Evolutionary conservation across 1,140 invertebrate genomes (phyloP), one percentile per base, ranked within the genome.

Genomic region (Muscidifurax raptorellus): DNA sequence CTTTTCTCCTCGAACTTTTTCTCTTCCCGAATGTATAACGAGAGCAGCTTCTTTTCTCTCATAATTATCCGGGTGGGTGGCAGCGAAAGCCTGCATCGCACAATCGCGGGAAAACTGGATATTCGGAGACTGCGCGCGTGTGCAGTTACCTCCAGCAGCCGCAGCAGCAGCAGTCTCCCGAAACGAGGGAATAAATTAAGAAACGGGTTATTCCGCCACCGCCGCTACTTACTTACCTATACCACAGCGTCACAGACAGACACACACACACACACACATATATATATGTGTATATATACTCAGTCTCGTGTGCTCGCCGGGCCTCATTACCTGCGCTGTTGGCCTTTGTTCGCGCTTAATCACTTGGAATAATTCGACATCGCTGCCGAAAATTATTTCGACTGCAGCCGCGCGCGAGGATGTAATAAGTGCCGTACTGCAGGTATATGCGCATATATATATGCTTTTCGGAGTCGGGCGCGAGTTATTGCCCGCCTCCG

Each of bases 181-280:
- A 85, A 75, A 69, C 82, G 82, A 86, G 85, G 88, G 90, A 90
- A 91, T 91, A 91, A 91, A 90, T 91, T 91, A 91, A 91, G 87
- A 89, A 91, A 91, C 90, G 89, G 88, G 90, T 91, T 90, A 88
- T 90, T 75, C 87, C 89, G 22, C 52, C 52, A 59, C 18, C 6
- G 22, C 52, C 52, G 22, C 52, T n/a, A 59, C 52, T 59, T 22
- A 59, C 18, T 59, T n/a, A 59, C 52, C 52, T 59, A 18, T 52
- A 59, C 52, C 52, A n/a, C 22, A 18, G 6, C 18, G n/a, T n/a
- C n/a, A n/a, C n/a, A n/a, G n/a, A n/a, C n/a, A n/a, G n/a, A n/a
- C n/a, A n/a, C n/a, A n/a, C n/a, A n/a, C n/a, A n/a, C n/a, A n/a
- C n/a, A n/a, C n/a, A n/a, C n/a, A n/a, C n/a, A n/a, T n/a, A n/a